Evolutionary conservation across 2,888 invertebrate genomes (phyloP).

Genomic region (Notocelia uddmanniana): DNA sequence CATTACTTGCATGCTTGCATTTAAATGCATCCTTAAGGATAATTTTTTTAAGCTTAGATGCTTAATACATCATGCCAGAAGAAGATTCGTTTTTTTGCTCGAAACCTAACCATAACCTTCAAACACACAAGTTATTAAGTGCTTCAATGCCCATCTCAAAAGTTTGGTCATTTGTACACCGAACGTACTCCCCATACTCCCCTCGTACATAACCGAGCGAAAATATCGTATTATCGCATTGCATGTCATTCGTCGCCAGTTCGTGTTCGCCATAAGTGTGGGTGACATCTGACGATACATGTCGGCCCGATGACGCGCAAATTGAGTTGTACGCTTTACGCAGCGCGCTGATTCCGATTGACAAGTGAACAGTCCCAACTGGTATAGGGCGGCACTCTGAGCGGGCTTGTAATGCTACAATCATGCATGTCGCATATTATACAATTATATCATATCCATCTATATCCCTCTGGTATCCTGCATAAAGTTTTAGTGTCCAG

Average conservation of each 20-base stretch:
- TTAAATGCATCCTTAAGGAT: no score
- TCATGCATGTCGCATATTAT: not conserved
- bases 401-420: conserved; percentile 15
- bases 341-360: conserved; percentile 66
- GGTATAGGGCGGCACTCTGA: conserved; percentile 21
- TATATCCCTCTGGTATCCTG: no score
- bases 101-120: not conserved
- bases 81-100: not conserved
- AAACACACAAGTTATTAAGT: not conserved
- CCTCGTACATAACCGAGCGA: conserved; percentile 20
- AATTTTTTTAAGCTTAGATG: not conserved
- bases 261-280: conserved; percentile 60
- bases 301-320: conserved; percentile 66
- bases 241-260: conserved; percentile 29
- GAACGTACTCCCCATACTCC: not conserved
- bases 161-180: not conserved
- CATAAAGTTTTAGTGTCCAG: no score
- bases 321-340: conserved; percentile 72
- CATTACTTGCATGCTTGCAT: no score
- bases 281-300: conserved; percentile 71
- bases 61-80: not conserved
- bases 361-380: conserved; percentile 61
- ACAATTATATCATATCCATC: not conserved
- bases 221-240: conserved; percentile 35
- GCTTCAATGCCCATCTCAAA: not conserved